Percentiles rank a stretch among this genome's conserved stretches.
Conservation (phyloP, 2,113 vertebrate species). For the Plecturocebus donacophilus region DNA sequence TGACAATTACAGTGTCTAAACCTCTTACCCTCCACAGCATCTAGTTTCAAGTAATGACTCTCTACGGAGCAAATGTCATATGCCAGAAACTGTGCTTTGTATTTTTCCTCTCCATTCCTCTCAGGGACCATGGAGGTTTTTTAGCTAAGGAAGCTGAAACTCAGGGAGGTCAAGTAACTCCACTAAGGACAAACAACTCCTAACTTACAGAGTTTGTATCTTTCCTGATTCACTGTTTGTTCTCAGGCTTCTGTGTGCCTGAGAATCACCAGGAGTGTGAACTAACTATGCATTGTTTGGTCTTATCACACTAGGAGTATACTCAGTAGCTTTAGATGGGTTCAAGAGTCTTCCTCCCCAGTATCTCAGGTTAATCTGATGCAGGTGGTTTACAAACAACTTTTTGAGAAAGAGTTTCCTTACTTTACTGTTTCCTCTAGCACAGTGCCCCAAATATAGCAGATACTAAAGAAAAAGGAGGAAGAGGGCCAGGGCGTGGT, state of each 20-base stretch:
- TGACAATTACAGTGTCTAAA: background rate
- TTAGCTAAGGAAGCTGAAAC: background rate
- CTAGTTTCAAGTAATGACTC: background rate
- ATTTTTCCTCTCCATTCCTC: background rate
- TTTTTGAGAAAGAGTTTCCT: background rate
- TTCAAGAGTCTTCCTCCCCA: background rate
- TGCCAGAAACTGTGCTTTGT: background rate
- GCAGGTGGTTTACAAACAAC: background rate
- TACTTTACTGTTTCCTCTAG: background rate
- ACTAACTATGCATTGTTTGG: background rate
- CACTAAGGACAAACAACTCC: background rate
- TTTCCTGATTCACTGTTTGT: background rate
- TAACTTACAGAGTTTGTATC: background rate
- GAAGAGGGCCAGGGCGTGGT: no score
- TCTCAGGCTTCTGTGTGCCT: background rate
- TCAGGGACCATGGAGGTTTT: background rate
- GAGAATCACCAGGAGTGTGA: rapidly evolving
- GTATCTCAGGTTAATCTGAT: background rate
- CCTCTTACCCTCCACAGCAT: background rate
- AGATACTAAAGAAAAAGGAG: background rate
- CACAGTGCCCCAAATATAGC: background rate
- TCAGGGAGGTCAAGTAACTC: background rate
- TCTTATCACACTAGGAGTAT: background rate
- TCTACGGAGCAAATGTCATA: background rate
- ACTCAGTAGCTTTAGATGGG: background rate